Evolutionary conservation across 2,888 invertebrate genomes (phyloP), one percentile per base, ranked within the genome.

Genomic region (Nomada fucata): DNA sequence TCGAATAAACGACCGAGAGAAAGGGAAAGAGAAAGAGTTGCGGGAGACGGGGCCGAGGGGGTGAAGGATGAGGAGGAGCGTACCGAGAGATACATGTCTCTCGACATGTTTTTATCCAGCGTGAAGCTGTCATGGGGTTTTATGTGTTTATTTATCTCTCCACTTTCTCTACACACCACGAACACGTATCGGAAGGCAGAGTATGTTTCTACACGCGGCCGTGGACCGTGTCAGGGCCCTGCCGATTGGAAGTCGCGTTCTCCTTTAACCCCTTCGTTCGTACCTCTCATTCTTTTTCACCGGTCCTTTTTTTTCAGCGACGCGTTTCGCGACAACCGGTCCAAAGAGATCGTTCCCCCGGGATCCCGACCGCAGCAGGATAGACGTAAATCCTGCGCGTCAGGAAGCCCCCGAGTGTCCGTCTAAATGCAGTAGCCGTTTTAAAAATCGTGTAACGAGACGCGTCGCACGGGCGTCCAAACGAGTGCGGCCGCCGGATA

Each of bases 141-240:
- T 90, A 91, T 89, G 86, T 88, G 89, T 91, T 91, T 91, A 91
- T 91, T 91, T 91, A 90, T 90, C 89, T 89, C 85, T 84, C 76
- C 64, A 55, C 53, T 79, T 71, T 87, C 52, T 47, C 75, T 52
- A 70, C 81, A 75, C 82, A 68, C 76, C 82, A 65, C 61, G 67
- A 59, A 64, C 72, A 23, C 71, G 79, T 79, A 71, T 82, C 71
- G 76, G 29, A 42, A 57, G 61, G 76, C 77, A 44, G 76, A 55
- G 59, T 61, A 26, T 15, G 79, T 59, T 61, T 79, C 72, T 79
- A 64, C 72, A 72, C 65, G 73, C 75, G 61, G 71, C 57, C 69
- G 69, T 68, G 68, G 70, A 85, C 47, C 83, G 69, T 80, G 81
- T 82, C 79, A 79, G 76, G 59, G 69, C 76, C 74, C 78, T 75